Evolutionary conservation across 2,888 invertebrate genomes (phyloP), one percentile per base, ranked within the genome.

Genomic region (Diarsia brunnea): DNA sequence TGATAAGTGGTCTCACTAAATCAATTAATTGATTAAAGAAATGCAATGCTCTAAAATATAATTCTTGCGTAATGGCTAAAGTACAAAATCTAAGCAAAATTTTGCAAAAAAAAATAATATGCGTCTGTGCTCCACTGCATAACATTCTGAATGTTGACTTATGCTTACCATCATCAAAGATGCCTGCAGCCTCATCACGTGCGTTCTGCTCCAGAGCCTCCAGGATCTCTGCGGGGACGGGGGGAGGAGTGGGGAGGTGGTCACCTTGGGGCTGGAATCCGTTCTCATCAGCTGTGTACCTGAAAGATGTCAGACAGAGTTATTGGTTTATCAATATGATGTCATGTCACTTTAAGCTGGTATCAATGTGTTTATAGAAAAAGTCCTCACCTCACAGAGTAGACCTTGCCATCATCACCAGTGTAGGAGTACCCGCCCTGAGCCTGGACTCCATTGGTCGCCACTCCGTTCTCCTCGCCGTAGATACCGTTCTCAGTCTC

Each of bases 211-310:
- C 96, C 77, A 96, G 77, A 75, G 95, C 94, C 82, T 91, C 93
- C 78, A 95, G 88, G 81, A 95, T 95, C 84, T 95, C 96, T 84
- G 93, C 94, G 0, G 96, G 96, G 7, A 96, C 87, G 0, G 96
- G 96, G 21, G 95, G 96, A 65, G 93, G 94, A 4, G 96, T 95
- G 19, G 96, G 97, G 14, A 96, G 88, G 78, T 96, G 96, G 53
- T 95, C 95, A 3, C 96, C 96, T 75, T 94, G 91, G 10, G 96
- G 94, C 21, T 93, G 92, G 88, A 95, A 96, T 19, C 96, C 96
- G 63, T 96, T 95, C 88, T 95, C 93, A 68, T 95, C 96, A 82
- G 96, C 96, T 11, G 95, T 95, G 84, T 96, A 96, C 74, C 95
- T 96, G 84, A 19, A 81, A 69, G n/a, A 10, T 14, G 4, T 5